Evolutionary conservation across 2,797 vertebrate genomes (phyloP).

Genomic region (Amniataba percoides): DNA sequence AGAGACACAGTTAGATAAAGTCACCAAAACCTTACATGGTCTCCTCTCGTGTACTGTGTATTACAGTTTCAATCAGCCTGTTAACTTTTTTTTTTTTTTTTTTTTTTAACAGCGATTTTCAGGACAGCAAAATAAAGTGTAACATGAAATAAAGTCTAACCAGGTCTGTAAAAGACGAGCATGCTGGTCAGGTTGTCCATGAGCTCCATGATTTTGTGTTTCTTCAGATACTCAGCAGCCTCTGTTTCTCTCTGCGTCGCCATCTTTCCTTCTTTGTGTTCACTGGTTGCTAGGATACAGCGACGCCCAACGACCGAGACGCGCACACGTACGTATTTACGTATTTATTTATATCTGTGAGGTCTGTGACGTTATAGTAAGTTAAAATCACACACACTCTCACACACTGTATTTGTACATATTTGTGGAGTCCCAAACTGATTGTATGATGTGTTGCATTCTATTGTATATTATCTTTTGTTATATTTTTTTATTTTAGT

Average conservation of each 20-base stretch:
- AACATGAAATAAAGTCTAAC: slow-evolving; percentile 53
- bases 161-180: slow-evolving; percentile 84
- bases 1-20: neutral
- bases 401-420: no score
- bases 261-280: slow-evolving; percentile 64
- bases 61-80: neutral
- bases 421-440: no score
- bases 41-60: neutral
- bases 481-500: no score
- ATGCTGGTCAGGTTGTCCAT: slow-evolving; percentile 80
- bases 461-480: no score
- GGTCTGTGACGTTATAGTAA: neutral
- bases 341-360: neutral
- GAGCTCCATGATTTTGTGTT: slow-evolving; percentile 80
- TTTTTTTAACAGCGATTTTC: no score
- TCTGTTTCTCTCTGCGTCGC: slow-evolving; percentile 76
- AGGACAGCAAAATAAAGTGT: neutral
- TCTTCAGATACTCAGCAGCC: slow-evolving; percentile 73
- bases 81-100: no score
- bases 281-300: slow-evolving; percentile 81
- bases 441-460: no score
- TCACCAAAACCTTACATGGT: neutral
- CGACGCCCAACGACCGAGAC: neutral
- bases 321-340: neutral
- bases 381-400: no score